These are phyloP conservation scores for Akabosia matsudoensis DNA, from an alignment of 1,140 invertebrate species.

Conservation along the genomic window DNA sequence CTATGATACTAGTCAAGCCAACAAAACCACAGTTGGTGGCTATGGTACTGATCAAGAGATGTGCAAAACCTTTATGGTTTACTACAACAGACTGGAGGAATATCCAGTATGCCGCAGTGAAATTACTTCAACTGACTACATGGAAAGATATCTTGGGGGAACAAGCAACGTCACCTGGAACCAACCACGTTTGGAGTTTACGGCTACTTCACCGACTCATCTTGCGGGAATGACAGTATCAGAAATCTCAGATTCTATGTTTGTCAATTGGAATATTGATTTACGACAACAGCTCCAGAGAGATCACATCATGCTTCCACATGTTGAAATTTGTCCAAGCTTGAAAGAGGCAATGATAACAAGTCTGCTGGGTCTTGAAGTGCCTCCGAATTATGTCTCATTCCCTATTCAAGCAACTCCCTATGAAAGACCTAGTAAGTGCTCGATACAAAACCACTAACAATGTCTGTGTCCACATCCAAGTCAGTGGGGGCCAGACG, in stretches of 20 bases:
- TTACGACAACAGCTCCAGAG: neutral
- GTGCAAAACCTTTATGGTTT: neutral
- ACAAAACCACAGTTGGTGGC: neutral
- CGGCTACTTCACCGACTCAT: neutral
- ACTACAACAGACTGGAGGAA: neutral
- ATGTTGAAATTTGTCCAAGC: neutral
- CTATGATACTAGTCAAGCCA: neutral
- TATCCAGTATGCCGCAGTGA: neutral
- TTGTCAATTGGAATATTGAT: neutral
- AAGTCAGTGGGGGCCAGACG: too few relatives aligned
- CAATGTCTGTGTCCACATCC: too few relatives aligned
- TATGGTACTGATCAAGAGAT: neutral
- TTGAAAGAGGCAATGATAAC: neutral
- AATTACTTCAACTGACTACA: neutral
- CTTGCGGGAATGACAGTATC: neutral
- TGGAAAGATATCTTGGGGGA: neutral
- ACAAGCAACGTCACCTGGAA: neutral
- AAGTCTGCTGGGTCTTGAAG: neutral
- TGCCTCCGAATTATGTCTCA: neutral
- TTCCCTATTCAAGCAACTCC: neutral
- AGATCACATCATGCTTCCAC: neutral
- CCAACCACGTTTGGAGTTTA: neutral
- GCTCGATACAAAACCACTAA: too few relatives aligned
- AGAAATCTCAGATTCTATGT: neutral
- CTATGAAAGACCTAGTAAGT: too few relatives aligned